Percentiles rank a stretch among this genome's conserved stretches.
These are phyloP conservation scores for Gobiocypris rarus DNA, from an alignment of 2,113 vertebrate genomes.

Conservation along the genomic window DNA sequence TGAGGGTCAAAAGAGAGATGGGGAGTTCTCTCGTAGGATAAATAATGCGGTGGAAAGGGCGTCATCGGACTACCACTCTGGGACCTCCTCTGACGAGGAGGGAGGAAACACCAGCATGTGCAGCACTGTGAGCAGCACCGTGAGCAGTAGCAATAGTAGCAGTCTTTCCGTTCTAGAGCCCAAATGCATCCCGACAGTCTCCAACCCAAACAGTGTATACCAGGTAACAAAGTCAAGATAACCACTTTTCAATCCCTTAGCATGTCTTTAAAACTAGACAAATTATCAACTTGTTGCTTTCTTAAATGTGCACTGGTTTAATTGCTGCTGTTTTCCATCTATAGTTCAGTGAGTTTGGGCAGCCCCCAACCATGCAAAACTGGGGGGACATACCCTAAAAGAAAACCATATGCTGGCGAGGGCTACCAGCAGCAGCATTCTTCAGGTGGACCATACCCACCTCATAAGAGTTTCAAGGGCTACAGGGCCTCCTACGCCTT, in stretches of 20 bases:
- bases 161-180: slow-evolving; percentile 57
- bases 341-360: slow-evolving; percentile 79
- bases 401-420: slow-evolving; percentile 72
- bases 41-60: slow-evolving; percentile 84
- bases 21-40: slow-evolving; percentile 82
- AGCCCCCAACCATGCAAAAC: slow-evolving; percentile 67
- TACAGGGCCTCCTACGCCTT: slow-evolving; percentile 70
- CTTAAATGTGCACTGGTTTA: neutral
- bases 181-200: slow-evolving; percentile 86
- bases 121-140: slow-evolving; percentile 52
- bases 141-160: slow-evolving; percentile 50
- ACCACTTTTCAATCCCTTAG: neutral
- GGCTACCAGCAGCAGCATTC: slow-evolving; percentile 59
- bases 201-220: slow-evolving; percentile 95
- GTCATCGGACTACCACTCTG: slow-evolving; percentile 74
- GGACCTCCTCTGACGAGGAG: slow-evolving; percentile 86
- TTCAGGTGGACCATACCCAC: slow-evolving; percentile 58
- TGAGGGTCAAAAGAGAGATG: slow-evolving; percentile 62
- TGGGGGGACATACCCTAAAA: slow-evolving; percentile 79
- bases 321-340: neutral
- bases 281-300: too few species aligned
- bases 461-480: slow-evolving; percentile 73
- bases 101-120: slow-evolving; percentile 61
- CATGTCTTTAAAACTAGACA: neutral
- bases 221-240: slow-evolving; percentile 73